Percentiles rank a stretch among this genome's conserved stretches.
These are phyloP conservation scores for Acridotheres tristis DNA, from an alignment of 2,797 vertebrate genomes.

Conservation along the genomic window DNA sequence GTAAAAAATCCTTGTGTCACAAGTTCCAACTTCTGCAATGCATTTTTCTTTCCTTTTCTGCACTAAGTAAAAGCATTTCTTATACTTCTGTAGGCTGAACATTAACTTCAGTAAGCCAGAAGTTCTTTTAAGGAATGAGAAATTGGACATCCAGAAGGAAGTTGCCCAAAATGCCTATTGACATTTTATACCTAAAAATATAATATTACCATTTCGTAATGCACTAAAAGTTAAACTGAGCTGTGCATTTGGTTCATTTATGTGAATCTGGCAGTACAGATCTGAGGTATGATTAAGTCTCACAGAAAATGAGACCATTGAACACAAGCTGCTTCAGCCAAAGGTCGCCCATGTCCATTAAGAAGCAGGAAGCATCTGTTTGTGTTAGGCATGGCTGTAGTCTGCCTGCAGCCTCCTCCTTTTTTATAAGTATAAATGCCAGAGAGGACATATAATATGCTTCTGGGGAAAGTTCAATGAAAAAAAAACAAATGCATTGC, in stretches of 20 bases:
- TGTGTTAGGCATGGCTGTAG: slow-evolving; percentile 39
- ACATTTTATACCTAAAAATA: slow-evolving; percentile 61
- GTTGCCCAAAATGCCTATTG: slow-evolving; percentile 28
- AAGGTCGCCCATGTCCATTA: slow-evolving; percentile 46
- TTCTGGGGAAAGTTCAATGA: neutral
- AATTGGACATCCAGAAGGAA: slow-evolving; percentile 36
- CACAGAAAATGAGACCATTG: slow-evolving; percentile 42
- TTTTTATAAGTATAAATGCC: slow-evolving; percentile 23
- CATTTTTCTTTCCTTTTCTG: neutral
- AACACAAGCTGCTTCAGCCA: slow-evolving; percentile 45
- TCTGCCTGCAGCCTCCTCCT: slow-evolving; percentile 18
- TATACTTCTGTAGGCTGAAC: slow-evolving; percentile 7
- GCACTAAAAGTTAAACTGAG: slow-evolving; percentile 19
- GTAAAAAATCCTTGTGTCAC: neutral
- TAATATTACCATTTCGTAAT: slow-evolving; percentile 32
- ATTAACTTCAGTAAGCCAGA: slow-evolving; percentile 25
- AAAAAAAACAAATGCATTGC: neutral
- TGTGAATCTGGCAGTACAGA: slow-evolving; percentile 24
- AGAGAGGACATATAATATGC: neutral
- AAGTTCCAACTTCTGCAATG: neutral
- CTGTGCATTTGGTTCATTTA: slow-evolving; percentile 24
- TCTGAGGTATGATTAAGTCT: slow-evolving; percentile 59
- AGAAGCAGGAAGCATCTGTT: slow-evolving; percentile 65
- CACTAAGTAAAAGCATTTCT: neutral
- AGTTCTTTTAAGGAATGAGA: slow-evolving; percentile 27